Conservation (phyloP, 2,113 vertebrate species). For the Sciurus niger region DNA sequence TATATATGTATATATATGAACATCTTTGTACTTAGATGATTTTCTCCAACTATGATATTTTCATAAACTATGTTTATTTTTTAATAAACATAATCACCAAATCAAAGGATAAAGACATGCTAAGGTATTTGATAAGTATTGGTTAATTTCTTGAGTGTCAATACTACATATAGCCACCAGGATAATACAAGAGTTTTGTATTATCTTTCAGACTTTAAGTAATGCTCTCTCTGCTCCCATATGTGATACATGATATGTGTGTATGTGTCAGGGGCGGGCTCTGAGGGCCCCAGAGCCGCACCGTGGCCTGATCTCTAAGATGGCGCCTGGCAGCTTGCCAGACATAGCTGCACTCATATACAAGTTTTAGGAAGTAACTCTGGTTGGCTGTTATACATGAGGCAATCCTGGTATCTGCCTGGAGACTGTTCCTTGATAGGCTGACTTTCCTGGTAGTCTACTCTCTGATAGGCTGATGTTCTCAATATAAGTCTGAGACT, state of each 20-base stretch:
- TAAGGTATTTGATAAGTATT: background rate
- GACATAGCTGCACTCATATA: too few relatives aligned
- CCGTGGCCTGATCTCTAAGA: too few relatives aligned
- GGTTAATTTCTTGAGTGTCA: background rate
- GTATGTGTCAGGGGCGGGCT: background rate
- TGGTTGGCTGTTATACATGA: too few relatives aligned
- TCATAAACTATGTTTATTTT: background rate
- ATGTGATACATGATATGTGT: background rate
- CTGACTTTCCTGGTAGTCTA: too few relatives aligned
- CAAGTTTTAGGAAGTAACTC: too few relatives aligned
- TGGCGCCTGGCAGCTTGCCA: too few relatives aligned
- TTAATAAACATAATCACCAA: background rate
- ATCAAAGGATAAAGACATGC: background rate
- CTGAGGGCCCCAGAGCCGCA: too few relatives aligned
- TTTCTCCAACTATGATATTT: slow-evolving; percentile 22
- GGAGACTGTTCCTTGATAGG: too few relatives aligned
- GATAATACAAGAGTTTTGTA: background rate
- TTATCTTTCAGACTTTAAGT: background rate
- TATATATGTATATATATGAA: background rate
- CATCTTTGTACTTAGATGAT: background rate
- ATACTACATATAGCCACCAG: background rate
- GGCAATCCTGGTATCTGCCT: too few relatives aligned
- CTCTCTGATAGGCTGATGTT: too few relatives aligned
- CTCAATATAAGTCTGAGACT: too few relatives aligned
- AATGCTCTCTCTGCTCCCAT: background rate